phyloP scores from a whole-genome alignment of 2,888 invertebrate species.

The Lasioglossum oenotherae region DNA sequence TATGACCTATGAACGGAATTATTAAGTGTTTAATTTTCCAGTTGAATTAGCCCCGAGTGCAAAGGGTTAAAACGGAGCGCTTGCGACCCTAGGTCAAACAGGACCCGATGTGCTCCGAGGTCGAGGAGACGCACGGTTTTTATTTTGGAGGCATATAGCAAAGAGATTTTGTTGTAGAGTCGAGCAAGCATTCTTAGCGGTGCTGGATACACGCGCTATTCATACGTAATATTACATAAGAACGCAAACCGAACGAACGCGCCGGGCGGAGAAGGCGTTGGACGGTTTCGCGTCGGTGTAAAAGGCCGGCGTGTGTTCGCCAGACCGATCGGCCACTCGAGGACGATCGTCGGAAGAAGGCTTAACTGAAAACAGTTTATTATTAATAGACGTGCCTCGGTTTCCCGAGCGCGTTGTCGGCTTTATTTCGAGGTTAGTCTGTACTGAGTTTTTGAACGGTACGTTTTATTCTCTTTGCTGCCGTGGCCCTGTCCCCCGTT shows the following conservation, averaged over 20 bases:
- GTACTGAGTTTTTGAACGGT: conserved; percentile 76
- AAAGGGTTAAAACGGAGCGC: neutral
- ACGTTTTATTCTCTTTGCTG: conserved; percentile 75
- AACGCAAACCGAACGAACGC: conserved; percentile 30
- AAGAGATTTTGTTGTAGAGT: conserved; percentile 35
- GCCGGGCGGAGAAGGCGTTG: conserved; percentile 19
- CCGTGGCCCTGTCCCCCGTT: conserved; percentile 60
- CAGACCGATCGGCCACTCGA: conserved; percentile 21
- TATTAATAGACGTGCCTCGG: conserved; percentile 73
- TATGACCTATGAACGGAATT: too few species aligned
- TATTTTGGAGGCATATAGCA: conserved; percentile 4
- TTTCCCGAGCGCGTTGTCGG: conserved; percentile 69
- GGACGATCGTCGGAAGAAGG: conserved; percentile 30
- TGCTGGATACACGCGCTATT: conserved; percentile 38
- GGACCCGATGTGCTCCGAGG: neutral
- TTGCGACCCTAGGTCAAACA: neutral
- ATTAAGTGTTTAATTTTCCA: too few species aligned
- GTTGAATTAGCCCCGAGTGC: too few species aligned
- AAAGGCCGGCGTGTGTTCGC: conserved; percentile 15
- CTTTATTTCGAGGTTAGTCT: conserved; percentile 76
- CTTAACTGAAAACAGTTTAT: conserved; percentile 68
- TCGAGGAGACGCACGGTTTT: neutral
- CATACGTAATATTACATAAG: conserved; percentile 55
- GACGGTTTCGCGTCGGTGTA: conserved; percentile 24
- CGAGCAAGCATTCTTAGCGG: conserved; percentile 29